Percentiles rank a stretch among this genome's conserved stretches.
phyloP scores from a whole-genome alignment of 2,888 invertebrate genomes.

The Orchestes rusci region DNA sequence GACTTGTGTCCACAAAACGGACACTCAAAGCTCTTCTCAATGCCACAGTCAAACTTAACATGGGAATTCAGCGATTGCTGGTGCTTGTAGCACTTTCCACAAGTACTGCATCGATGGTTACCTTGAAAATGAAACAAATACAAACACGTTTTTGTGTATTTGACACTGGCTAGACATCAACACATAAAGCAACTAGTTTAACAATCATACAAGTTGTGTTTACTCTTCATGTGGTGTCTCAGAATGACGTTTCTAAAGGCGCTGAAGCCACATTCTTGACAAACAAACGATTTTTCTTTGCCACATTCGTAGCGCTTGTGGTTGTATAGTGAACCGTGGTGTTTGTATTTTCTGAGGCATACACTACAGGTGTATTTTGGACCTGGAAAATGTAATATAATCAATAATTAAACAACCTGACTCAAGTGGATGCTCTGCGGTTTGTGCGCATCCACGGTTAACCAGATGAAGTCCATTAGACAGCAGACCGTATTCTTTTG shows the following conservation, averaged over 20 bases:
- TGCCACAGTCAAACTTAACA: slow-evolving; percentile 35
- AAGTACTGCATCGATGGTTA: slow-evolving; percentile 18
- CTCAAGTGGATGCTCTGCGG: too few species aligned
- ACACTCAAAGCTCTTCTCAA: slow-evolving; percentile 32
- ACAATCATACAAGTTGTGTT: background rate
- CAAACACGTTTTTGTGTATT: too few species aligned
- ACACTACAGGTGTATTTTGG: too few species aligned
- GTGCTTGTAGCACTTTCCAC: slow-evolving; percentile 31
- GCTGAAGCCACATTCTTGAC: slow-evolving; percentile 10
- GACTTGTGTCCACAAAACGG: slow-evolving; percentile 31
- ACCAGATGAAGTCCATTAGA: too few species aligned
- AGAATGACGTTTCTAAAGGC: slow-evolving; percentile 9
- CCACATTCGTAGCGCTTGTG: slow-evolving; percentile 31
- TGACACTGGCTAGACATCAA: too few species aligned
- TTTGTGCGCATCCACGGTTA: too few species aligned
- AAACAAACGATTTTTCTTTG: slow-evolving; percentile 19
- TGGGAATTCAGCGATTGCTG: slow-evolving; percentile 32
- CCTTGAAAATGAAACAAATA: background rate
- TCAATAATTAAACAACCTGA: too few species aligned
- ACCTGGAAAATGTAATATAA: too few species aligned
- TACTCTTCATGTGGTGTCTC: slow-evolving; percentile 7
- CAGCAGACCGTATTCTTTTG: too few species aligned
- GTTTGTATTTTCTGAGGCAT: slow-evolving; percentile 24
- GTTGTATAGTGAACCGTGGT: slow-evolving; percentile 21
- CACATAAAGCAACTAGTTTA: too few species aligned